Evolutionary conservation across 1,140 invertebrate genomes (phyloP).

Genomic region (Popillia japonica): DNA sequence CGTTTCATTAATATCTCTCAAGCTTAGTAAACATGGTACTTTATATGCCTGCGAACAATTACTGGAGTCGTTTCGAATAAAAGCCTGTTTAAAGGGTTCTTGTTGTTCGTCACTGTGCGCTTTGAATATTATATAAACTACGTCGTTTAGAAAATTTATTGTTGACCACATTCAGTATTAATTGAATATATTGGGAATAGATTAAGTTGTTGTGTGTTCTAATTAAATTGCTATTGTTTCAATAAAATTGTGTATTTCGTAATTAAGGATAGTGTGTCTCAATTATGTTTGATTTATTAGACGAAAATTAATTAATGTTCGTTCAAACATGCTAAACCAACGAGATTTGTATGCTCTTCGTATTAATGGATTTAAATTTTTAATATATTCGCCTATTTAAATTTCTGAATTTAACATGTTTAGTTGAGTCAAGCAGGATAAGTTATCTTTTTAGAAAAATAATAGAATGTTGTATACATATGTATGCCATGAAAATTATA

Average conservation of each 20-base stretch:
- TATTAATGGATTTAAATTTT: too few species aligned
- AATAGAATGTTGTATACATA: too few species aligned
- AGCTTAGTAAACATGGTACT: not conserved
- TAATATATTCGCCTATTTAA: too few species aligned
- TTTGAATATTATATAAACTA: not conserved
- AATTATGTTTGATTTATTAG: too few species aligned
- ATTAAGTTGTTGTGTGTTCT: not conserved
- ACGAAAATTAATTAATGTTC: too few species aligned
- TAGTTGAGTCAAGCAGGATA: too few species aligned
- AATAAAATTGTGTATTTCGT: not conserved
- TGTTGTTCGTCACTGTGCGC: not conserved
- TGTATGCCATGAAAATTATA: too few species aligned
- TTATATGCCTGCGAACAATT: not conserved
- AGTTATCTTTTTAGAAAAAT: too few species aligned
- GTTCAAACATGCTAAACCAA: too few species aligned
- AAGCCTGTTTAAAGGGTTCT: not conserved
- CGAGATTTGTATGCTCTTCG: too few species aligned
- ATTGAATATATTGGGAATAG: not conserved
- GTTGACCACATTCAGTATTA: not conserved
- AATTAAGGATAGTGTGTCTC: too few species aligned
- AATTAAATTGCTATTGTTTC: not conserved
- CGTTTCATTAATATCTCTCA: constrained; percentile 13
- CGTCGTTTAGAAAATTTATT: not conserved
- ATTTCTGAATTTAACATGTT: too few species aligned
- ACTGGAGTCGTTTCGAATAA: not conserved